phyloP scores from a whole-genome alignment of 2,888 invertebrate genomes.

The Euspilapteryx auroguttella region DNA sequence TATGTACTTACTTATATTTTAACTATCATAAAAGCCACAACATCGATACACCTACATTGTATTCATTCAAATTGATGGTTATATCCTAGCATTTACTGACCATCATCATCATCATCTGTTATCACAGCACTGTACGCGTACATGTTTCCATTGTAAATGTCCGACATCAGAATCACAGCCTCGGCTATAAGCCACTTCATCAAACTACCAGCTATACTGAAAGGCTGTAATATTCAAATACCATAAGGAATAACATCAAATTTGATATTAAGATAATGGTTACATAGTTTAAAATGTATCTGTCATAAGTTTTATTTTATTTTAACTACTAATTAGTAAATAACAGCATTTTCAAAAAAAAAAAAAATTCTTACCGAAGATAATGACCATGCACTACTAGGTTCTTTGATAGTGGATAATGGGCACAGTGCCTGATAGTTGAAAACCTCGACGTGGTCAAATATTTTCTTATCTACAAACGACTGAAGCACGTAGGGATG shows the following conservation, averaged over 20 bases:
- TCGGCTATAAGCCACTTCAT: slow-evolving; percentile 36
- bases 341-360: too few species aligned
- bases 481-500: slow-evolving; percentile 77
- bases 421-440: slow-evolving; percentile 84
- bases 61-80: too few species aligned
- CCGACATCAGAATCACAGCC: slow-evolving; percentile 20
- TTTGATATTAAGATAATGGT: not conserved
- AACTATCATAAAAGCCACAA: too few species aligned
- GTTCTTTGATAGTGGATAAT: slow-evolving; percentile 13
- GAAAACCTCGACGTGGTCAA: slow-evolving; percentile 74
- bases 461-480: slow-evolving; percentile 72
- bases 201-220: slow-evolving; percentile 23
- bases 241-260: too few species aligned
- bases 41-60: too few species aligned
- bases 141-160: slow-evolving; percentile 21
- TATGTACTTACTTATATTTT: too few species aligned
- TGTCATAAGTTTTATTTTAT: too few species aligned
- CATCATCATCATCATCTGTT: slow-evolving; percentile 14
- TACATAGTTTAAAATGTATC: too few species aligned
- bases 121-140: slow-evolving; percentile 16
- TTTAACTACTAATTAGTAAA: too few species aligned
- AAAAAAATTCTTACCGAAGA: slow-evolving; percentile 17
- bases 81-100: slow-evolving; percentile 15
- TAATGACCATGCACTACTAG: slow-evolving; percentile 24
- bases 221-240: slow-evolving; percentile 47